phyloP scores from a whole-genome alignment of 2,888 invertebrate species.

The Sycophila texana region DNA sequence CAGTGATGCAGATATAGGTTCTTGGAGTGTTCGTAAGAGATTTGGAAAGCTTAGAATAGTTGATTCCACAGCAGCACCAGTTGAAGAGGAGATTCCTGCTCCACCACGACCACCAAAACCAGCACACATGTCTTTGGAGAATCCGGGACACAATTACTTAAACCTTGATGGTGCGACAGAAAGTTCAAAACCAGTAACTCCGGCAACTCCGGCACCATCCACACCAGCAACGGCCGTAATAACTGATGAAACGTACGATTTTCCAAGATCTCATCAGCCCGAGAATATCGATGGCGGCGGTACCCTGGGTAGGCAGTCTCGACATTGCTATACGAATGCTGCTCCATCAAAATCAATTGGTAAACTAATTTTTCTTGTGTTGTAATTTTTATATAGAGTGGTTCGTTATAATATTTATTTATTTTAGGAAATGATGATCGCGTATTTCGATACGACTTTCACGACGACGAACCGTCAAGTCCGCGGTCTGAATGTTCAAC shows the following conservation, averaged over 20 bases:
- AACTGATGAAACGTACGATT: constrained; percentile 82
- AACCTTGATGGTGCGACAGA: constrained; percentile 75
- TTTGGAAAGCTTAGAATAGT: constrained; percentile 77
- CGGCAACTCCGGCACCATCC: constrained; percentile 69
- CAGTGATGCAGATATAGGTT: constrained; percentile 78
- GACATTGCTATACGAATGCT: constrained; percentile 81
- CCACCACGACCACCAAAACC: constrained; percentile 89
- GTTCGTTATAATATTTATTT: neutral
- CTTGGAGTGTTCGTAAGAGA: constrained; percentile 78
- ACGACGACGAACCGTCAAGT: constrained; percentile 71
- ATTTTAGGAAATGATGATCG: constrained; percentile 70
- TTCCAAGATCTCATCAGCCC: constrained; percentile 82
- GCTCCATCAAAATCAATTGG: constrained; percentile 75
- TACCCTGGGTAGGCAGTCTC: constrained; percentile 64
- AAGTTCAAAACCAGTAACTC: constrained; percentile 72
- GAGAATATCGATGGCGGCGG: constrained; percentile 65
- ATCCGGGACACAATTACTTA: constrained; percentile 76
- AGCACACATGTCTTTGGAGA: constrained; percentile 76
- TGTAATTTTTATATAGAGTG: neutral
- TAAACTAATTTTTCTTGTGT: neutral
- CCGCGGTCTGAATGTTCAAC: constrained; percentile 77
- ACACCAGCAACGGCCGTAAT: constrained; percentile 67
- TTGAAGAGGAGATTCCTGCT: constrained; percentile 76
- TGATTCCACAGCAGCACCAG: constrained; percentile 65
- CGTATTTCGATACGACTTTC: constrained; percentile 80